Evolutionary conservation across 35 echinoderm and acorn worm species (phyloP), one percentile per base, ranked within the genome.

Genomic region (Chiridota heheva): DNA sequence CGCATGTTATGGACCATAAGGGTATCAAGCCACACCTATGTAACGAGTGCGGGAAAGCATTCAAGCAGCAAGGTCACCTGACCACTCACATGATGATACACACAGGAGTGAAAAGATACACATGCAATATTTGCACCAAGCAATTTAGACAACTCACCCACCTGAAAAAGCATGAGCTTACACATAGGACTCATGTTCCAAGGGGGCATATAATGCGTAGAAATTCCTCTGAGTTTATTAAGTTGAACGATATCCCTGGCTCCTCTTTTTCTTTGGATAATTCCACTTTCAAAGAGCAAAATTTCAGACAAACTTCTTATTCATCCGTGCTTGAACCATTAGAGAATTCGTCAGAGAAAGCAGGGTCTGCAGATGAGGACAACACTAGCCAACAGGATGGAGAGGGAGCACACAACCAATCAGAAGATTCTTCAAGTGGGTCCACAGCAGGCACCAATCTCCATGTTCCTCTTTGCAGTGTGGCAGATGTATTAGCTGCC

Each of bases 51-150:
- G 78, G 86, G 1, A 89, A 89, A 51, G 51, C 40, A 45, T 89
- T 89, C 58, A 81, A 82, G 32, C 86, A 89, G 68, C 77, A 73
- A 24, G 66, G 77, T 17, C 86, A 89, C 73, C 78, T 89, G 25
- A 82, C 70, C 69, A 89, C 77, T 8, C 86, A 89, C 57, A 81
- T 70, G 43, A 22, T 89, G 58, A 81, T 66, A 34, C 37, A 61
- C 43, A 47, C 41, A 69, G 76, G 86, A 40, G 64, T 81, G 78
- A 47, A 59, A 43, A 67, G 67, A 56, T 69, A 89, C 40, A 51
- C 72, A 17, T 89, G 86, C 66, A 26, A 34, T 4, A 70, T 81
- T 51, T 89, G 86, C 41, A 78, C 77, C 28, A 70, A 66, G 78
- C 40, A 66, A 26, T 89, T 89, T 63, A 48, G 60, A 26, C 86